Conservation (phyloP, 1,140 invertebrate species). For the Pteromalus puparum region DNA sequence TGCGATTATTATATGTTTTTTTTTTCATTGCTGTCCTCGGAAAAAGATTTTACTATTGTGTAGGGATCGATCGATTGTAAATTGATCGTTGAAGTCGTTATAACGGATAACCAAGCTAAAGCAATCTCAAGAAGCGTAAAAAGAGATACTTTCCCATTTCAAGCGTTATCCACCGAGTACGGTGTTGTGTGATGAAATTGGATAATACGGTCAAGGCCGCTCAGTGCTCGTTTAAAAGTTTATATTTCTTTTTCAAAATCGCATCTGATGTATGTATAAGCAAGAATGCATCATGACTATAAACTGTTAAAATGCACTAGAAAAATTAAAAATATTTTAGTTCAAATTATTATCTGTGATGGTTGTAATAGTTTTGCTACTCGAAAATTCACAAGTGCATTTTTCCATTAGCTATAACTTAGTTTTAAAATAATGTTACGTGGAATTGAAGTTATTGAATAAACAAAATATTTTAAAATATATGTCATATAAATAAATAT, state of each 20-base stretch:
- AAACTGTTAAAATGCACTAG: not conserved
- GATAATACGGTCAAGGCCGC: too few species aligned
- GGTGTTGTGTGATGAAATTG: too few species aligned
- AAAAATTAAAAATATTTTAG: not conserved
- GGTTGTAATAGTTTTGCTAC: not conserved
- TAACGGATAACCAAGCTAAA: not conserved
- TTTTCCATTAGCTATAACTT: not conserved
- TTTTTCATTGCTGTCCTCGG: not conserved
- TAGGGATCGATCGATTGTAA: not conserved
- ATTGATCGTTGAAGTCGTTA: not conserved
- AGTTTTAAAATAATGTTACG: too few species aligned
- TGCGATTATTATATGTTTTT: not conserved
- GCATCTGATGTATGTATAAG: not conserved
- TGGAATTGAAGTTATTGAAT: not conserved
- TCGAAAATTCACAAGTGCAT: not conserved
- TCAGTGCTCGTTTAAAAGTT: not conserved
- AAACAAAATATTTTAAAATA: not conserved
- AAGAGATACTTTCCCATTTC: not conserved
- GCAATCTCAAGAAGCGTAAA: not conserved
- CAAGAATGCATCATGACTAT: not conserved
- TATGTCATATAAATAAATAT: not conserved
- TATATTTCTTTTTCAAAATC: not conserved
- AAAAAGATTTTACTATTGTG: not conserved
- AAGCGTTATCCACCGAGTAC: too few species aligned
- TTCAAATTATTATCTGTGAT: not conserved